Percentiles rank a stretch among this genome's conserved stretches.
phyloP scores from a whole-genome alignment of 2,888 invertebrate genomes.

The Digitonthophagus gazella region DNA sequence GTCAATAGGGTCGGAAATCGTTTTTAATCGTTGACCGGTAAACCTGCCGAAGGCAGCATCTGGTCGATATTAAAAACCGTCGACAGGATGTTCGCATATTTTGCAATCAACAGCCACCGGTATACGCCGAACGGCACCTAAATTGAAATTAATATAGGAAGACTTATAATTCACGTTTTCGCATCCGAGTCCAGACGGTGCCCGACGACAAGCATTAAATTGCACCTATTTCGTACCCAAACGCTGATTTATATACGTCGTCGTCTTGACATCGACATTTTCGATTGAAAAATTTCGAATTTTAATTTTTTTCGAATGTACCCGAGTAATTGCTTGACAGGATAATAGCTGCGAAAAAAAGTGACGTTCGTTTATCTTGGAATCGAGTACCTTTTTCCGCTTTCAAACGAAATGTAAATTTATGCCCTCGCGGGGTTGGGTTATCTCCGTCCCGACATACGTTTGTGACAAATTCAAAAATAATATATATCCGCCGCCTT shows the following conservation, averaged over 20 bases:
- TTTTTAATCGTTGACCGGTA: slow-evolving; percentile 3
- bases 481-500: slow-evolving; percentile 44
- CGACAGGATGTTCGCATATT: slow-evolving; percentile 16
- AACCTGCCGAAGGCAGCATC: slow-evolving; percentile 7
- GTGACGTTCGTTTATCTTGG: neutral
- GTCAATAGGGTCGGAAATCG: slow-evolving; percentile 3
- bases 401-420: neutral
- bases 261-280: neutral
- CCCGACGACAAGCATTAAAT: neutral
- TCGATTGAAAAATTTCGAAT: neutral
- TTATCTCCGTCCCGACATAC: slow-evolving; percentile 35
- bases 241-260: neutral
- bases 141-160: slow-evolving; percentile 17
- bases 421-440: neutral
- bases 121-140: slow-evolving; percentile 10
- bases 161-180: slow-evolving; percentile 12
- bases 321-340: neutral
- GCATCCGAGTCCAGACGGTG: neutral
- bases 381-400: neutral
- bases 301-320: neutral
- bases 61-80: slow-evolving; percentile 14
- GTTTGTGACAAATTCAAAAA: slow-evolving; percentile 49
- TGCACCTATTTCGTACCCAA: neutral
- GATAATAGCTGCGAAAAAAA: neutral
- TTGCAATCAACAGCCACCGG: slow-evolving; percentile 13